phyloP scores from a whole-genome alignment of 2,888 invertebrate species.

The Carpatolechia fugitivella region DNA sequence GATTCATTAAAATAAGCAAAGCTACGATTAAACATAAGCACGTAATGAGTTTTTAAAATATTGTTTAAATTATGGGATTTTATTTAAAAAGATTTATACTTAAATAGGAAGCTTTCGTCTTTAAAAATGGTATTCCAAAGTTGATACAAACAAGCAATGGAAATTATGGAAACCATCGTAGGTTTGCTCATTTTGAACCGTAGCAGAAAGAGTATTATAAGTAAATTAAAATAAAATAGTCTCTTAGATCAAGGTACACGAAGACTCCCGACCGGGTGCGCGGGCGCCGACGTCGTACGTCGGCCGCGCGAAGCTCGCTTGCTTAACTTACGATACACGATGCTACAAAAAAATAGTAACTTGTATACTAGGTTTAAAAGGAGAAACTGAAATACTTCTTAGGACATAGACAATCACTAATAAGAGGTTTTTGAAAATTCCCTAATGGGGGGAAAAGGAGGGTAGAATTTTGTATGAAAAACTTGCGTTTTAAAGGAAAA shows the following conservation, averaged over 20 bases:
- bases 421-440: too few relatives aligned
- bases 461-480: too few relatives aligned
- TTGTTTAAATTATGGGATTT: too few relatives aligned
- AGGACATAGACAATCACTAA: not conserved
- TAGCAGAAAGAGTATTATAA: not conserved
- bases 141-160: not conserved
- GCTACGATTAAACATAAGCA: not conserved
- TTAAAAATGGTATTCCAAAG: not conserved
- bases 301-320: slow-evolving; percentile 42
- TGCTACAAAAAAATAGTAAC: not conserved
- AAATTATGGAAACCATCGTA: not conserved
- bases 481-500: too few relatives aligned
- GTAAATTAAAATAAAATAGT: not conserved
- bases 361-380: not conserved
- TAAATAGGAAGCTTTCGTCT: not conserved
- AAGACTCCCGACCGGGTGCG: not conserved
- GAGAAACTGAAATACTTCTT: too few relatives aligned
- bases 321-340: slow-evolving; percentile 26
- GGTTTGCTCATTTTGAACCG: not conserved
- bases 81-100: too few relatives aligned
- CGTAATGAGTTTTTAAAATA: not conserved
- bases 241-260: slow-evolving; percentile 1
- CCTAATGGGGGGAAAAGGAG: too few relatives aligned
- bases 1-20: slow-evolving; percentile 11
- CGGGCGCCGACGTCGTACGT: slow-evolving; percentile 4